These are phyloP conservation scores for Ceraclea dissimilis DNA, from an alignment of 2,888 invertebrate genomes.

Conservation along the genomic window DNA sequence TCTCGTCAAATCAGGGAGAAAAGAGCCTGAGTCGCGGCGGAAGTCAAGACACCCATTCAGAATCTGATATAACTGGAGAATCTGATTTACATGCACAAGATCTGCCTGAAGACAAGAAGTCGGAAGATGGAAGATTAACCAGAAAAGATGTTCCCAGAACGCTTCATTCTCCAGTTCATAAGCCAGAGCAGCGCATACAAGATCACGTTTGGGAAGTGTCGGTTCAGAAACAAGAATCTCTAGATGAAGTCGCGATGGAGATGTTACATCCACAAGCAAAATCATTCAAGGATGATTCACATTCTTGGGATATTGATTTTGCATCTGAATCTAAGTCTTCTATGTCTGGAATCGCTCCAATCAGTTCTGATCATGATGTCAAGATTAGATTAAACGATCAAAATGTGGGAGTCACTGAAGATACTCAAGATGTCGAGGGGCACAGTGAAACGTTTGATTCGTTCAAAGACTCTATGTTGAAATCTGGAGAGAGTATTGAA, in stretches of 20 bases:
- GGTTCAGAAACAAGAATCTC: constrained; percentile 38
- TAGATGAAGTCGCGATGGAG: constrained; percentile 30
- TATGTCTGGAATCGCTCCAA: constrained; percentile 20
- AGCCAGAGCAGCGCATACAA: constrained; percentile 42
- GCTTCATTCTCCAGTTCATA: constrained; percentile 38
- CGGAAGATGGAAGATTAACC: constrained; percentile 36
- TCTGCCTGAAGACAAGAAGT: constrained; percentile 27
- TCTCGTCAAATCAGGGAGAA: constrained; percentile 42
- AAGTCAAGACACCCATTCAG: constrained; percentile 51
- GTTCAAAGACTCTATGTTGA: constrained; percentile 46
- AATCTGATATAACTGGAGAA: constrained; percentile 48
- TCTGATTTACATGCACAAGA: constrained; percentile 31
- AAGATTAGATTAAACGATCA: constrained; percentile 22
- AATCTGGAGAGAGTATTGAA: constrained; percentile 46
- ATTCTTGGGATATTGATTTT: constrained; percentile 20
- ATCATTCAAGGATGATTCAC: constrained; percentile 17
- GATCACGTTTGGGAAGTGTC: constrained; percentile 46
- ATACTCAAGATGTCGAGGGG: constrained; percentile 21
- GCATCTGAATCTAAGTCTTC: constrained; percentile 23
- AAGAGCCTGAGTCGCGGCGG: constrained; percentile 47
- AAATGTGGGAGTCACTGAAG: constrained; percentile 21
- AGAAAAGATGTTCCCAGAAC: constrained; percentile 39
- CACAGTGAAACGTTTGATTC: constrained; percentile 23
- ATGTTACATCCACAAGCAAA: constrained; percentile 19
- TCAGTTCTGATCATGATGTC: constrained; percentile 22